Evolutionary conservation across 2,113 vertebrate species (phyloP).

Genomic region (Hystrix cristata): DNA sequence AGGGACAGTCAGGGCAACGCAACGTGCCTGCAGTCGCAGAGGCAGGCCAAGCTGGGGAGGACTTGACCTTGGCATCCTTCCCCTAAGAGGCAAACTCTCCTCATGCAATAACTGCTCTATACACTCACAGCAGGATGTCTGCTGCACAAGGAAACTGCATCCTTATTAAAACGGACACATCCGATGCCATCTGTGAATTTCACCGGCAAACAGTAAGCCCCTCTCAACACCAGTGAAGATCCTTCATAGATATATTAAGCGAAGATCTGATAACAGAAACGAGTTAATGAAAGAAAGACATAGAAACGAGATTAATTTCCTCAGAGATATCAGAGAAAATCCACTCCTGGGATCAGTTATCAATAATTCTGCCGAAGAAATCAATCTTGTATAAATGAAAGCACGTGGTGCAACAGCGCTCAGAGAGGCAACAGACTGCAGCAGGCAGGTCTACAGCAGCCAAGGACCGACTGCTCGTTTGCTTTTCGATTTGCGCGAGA

Average conservation of each 20-base stretch:
- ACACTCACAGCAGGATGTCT: background rate
- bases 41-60: background rate
- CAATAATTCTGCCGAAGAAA: background rate
- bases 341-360: background rate
- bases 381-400: slow-evolving; percentile 5
- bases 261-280: slow-evolving; percentile 51
- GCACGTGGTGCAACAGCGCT: background rate
- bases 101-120: fast-evolving
- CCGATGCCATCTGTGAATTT: background rate
- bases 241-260: background rate
- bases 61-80: background rate
- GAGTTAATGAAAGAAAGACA: background rate
- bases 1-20: background rate
- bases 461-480: slow-evolving; percentile 6
- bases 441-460: background rate
- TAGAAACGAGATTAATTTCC: background rate
- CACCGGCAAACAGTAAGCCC: background rate
- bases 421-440: background rate
- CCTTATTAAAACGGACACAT: background rate
- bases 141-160: background rate
- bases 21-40: background rate
- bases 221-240: background rate
- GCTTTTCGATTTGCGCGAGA: slow-evolving; percentile 24
- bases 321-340: slow-evolving; percentile 37
- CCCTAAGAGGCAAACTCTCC: background rate